A percentile compares a stretch with the other conserved stretches of the same genome.
Conservation (phyloP, 2,797 vertebrate species). For the Carduelis carduelis region DNA sequence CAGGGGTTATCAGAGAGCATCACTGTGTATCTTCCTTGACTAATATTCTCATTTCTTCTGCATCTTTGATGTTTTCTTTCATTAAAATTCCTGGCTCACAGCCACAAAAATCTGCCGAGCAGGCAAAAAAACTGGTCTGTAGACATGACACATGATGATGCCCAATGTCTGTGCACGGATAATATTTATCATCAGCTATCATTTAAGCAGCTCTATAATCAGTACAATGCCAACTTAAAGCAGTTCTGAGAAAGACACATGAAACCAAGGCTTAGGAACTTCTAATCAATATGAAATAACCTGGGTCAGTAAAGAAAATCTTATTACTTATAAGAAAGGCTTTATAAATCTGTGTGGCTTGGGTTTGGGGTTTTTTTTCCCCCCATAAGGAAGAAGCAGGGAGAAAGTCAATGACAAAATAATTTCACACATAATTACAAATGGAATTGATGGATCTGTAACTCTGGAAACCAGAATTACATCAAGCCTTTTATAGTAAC, state of each 20-base stretch:
- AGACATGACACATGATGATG: constrained; percentile 65
- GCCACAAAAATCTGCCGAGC: constrained; percentile 74
- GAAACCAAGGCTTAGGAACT: constrained; percentile 14
- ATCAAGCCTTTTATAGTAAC: constrained; percentile 35
- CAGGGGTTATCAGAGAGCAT: constrained; percentile 96
- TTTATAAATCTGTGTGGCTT: neutral
- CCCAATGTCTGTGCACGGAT: constrained; percentile 57
- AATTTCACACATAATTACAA: constrained; percentile 60
- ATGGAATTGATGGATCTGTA: constrained; percentile 29
- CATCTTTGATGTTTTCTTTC: constrained; percentile 84
- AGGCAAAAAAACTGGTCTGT: constrained; percentile 70
- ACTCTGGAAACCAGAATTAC: constrained; percentile 48
- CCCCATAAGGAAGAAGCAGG: neutral
- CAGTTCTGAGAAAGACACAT: constrained; percentile 3
- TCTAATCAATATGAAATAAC: neutral
- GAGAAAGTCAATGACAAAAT: constrained; percentile 16
- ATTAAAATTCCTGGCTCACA: constrained; percentile 82
- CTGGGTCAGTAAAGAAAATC: neutral
- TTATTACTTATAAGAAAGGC: neutral
- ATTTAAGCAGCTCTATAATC: constrained; percentile 50
- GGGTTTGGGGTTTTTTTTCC: rapidly evolving
- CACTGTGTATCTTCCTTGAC: constrained; percentile 82
- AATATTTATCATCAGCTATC: constrained; percentile 73
- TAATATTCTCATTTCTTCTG: constrained; percentile 84
- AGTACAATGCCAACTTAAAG: constrained; percentile 22